A percentile compares a stretch with the other conserved stretches of the same genome.
These are phyloP conservation scores for Valencia hispanica DNA, from an alignment of 2,797 vertebrate species.

Conservation along the genomic window DNA sequence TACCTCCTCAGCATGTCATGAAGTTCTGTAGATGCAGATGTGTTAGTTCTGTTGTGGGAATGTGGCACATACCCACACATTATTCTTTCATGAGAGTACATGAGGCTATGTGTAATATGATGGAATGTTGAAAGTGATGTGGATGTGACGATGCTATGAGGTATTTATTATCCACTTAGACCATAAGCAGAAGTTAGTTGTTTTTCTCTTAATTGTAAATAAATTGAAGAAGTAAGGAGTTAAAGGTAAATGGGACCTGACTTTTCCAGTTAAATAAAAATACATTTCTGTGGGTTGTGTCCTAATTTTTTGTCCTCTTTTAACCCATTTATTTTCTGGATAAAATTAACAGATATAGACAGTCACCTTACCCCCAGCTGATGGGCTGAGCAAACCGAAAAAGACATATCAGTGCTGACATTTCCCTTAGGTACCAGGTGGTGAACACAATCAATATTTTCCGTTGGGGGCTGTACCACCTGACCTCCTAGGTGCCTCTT, in stretches of 20 bases:
- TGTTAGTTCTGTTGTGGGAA: too few relatives aligned
- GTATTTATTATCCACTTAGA: not conserved
- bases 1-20: too few relatives aligned
- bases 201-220: not conserved
- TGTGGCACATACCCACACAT: too few relatives aligned
- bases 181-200: not conserved
- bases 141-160: too few relatives aligned
- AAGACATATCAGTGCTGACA: constrained; percentile 22
- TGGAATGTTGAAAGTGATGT: too few relatives aligned
- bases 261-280: not conserved
- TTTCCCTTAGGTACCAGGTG: constrained; percentile 4
- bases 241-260: not conserved
- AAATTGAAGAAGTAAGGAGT: not conserved
- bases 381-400: not conserved
- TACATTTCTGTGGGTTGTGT: not conserved
- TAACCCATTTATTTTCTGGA: not conserved
- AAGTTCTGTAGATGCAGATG: too few relatives aligned
- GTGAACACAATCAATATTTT: constrained; percentile 3
- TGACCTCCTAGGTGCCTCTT: not conserved
- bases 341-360: not conserved
- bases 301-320: not conserved
- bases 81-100: too few relatives aligned
- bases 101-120: too few relatives aligned
- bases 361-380: constrained; percentile 11
- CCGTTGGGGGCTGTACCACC: not conserved